These are phyloP conservation scores for Epizoanthus rinbou DNA, from an alignment of 92 coral and sea anemone species.

Conservation along the genomic window DNA sequence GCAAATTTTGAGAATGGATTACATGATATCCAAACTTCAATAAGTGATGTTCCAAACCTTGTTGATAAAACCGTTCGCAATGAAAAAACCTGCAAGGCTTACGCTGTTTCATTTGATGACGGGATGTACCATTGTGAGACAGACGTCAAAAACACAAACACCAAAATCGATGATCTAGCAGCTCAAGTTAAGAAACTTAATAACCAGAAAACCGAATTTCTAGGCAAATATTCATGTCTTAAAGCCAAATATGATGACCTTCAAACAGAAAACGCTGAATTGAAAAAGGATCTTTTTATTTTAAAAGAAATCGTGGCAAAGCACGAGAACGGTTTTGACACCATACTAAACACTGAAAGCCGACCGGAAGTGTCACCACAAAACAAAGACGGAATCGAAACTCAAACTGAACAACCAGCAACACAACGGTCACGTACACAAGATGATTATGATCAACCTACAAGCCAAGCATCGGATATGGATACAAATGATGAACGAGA, in stretches of 20 bases:
- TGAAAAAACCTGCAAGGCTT: conserved; percentile 24
- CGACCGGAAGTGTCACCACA: background rate
- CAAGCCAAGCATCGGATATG: background rate
- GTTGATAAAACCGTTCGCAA: conserved; percentile 2
- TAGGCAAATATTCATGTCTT: background rate
- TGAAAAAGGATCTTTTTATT: background rate
- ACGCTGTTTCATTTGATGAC: conserved; percentile 1
- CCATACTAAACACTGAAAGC: background rate
- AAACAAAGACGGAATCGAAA: background rate
- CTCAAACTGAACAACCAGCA: background rate
- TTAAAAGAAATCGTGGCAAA: conserved; percentile 11
- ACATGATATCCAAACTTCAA: background rate
- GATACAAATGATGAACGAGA: background rate
- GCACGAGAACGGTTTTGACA: conserved; percentile 3
- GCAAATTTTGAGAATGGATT: conserved; percentile 10
- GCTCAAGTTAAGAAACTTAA: background rate
- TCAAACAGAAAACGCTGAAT: background rate
- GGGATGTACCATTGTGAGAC: background rate
- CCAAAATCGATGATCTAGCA: background rate
- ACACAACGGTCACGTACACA: background rate
- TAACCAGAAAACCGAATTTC: background rate
- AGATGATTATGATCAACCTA: background rate
- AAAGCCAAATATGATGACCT: background rate
- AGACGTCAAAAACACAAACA: background rate
- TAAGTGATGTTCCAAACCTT: background rate